Conservation (phyloP, 2,797 vertebrate genomes). For the Selene dorsalis region DNA sequence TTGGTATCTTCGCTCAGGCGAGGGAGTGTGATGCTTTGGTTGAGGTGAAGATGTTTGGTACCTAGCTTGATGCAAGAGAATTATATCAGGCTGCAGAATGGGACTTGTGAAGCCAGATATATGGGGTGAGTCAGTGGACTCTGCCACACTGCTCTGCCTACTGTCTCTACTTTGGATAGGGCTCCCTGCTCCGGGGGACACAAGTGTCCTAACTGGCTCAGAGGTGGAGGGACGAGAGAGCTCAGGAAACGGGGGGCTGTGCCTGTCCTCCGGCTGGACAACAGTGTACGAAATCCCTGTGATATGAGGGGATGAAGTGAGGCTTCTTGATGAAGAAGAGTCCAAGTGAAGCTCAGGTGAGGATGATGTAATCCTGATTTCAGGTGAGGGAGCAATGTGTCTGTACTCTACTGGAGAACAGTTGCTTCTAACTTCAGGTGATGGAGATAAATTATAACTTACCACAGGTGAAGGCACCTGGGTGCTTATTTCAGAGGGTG, state of each 20-base stretch:
- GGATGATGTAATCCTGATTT: slow-evolving; percentile 76
- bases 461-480: slow-evolving; percentile 53
- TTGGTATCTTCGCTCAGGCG: slow-evolving; percentile 58
- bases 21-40: slow-evolving; percentile 39
- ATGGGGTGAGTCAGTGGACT: slow-evolving; percentile 50
- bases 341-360: slow-evolving; percentile 64
- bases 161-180: slow-evolving; percentile 43
- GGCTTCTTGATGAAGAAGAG: slow-evolving; percentile 56
- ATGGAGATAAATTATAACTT: slow-evolving; percentile 70
- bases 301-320: slow-evolving; percentile 72
- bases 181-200: slow-evolving; percentile 50
- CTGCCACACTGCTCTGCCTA: slow-evolving; percentile 42
- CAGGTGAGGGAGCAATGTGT: slow-evolving; percentile 72
- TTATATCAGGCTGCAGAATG: slow-evolving; percentile 53
- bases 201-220: slow-evolving; percentile 46
- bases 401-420: slow-evolving; percentile 57
- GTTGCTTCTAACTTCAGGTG: slow-evolving; percentile 61
- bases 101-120: slow-evolving; percentile 40
- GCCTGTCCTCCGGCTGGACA: slow-evolving; percentile 69
- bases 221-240: slow-evolving; percentile 53
- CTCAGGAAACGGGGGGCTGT: slow-evolving; percentile 62
- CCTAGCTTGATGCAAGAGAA: slow-evolving; percentile 38
- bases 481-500: slow-evolving; percentile 46
- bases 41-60: slow-evolving; percentile 67
- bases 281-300: slow-evolving; percentile 74